phyloP scores from a whole-genome alignment of 2,888 invertebrate genomes.

The Melanotus villosus region DNA sequence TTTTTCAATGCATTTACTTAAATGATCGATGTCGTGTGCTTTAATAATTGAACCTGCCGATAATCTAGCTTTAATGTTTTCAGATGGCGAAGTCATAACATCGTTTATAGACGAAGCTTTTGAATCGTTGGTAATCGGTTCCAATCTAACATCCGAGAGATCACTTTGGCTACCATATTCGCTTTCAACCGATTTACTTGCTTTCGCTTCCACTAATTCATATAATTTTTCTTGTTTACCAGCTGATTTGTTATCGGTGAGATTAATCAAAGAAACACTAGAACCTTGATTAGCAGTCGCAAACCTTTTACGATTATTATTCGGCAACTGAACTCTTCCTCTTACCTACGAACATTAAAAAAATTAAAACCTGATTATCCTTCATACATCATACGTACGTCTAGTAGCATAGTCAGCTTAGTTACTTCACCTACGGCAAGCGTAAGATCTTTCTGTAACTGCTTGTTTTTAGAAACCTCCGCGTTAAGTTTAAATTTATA shows the following conservation, averaged over 20 bases:
- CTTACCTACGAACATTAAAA: slow-evolving; percentile 46
- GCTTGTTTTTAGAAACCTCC: slow-evolving; percentile 80
- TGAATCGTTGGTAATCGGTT: slow-evolving; percentile 62
- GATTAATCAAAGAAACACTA: slow-evolving; percentile 31
- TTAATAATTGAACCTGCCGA: slow-evolving; percentile 65
- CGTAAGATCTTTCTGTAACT: slow-evolving; percentile 78
- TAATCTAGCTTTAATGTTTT: slow-evolving; percentile 73
- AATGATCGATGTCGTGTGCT: slow-evolving; percentile 48
- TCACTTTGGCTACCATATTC: slow-evolving; percentile 11
- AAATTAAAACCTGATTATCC: too few species aligned
- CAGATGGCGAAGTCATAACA: slow-evolving; percentile 69
- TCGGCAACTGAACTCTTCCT: slow-evolving; percentile 29
- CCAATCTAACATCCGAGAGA: slow-evolving; percentile 61
- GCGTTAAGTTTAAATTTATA: slow-evolving; percentile 78
- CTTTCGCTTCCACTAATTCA: neutral
- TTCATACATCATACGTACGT: slow-evolving; percentile 67
- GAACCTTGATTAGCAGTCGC: slow-evolving; percentile 11
- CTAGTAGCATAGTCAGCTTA: slow-evolving; percentile 73
- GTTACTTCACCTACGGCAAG: slow-evolving; percentile 75
- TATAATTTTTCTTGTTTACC: neutral
- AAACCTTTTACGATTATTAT: slow-evolving; percentile 26
- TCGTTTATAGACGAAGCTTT: slow-evolving; percentile 64
- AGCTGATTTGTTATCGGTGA: slow-evolving; percentile 14
- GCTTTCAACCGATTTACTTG: neutral
- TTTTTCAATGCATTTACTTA: slow-evolving; percentile 48